Evolutionary conservation across 2,888 invertebrate species (phyloP), one percentile per base, ranked within the genome.

Genomic region (Nemapogon koenigi): DNA sequence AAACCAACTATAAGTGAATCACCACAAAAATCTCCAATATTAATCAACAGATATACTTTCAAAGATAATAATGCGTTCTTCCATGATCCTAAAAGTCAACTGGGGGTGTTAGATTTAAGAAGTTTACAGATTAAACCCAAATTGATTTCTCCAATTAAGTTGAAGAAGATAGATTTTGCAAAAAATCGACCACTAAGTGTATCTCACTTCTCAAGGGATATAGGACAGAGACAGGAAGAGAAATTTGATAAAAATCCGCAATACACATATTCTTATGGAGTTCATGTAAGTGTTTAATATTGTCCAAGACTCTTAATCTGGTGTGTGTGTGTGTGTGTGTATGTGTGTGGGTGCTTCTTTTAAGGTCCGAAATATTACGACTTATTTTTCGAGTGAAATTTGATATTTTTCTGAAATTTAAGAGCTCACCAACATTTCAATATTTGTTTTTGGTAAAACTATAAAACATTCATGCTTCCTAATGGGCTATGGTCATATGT

Each of bases 191-290:
- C 62, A 0, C 11, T 62, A 13, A 57, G 50, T 28, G 6, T 63
- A 22, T 54, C 51, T 1, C 59, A 62, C 33, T 68, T 57, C 40
- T n/a, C n/a, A n/a, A 48, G 47, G 3, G 52, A 49, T 18, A 52
- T 7, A 39, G 13, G 43, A 32, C 33, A 19, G 35, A 1, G 41
- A 44, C 15, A 37, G 35, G 4, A 37, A 38, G 6, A 35, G 18
- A 52, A 57, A 15, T 61, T 54, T 33, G 49, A 62, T 19, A 32
- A 54, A 0, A 48, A 59, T 32, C 69, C 73, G 0, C 57, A 60
- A 35, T 70, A 70, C 45, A 49, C 54, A 2, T 71, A 49, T 50
- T 61, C 68, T 1, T 69, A 69, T 46, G 69, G 66, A 44, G 64
- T 68, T 15, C 54, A 68, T 49, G 76, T 76, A 46, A 76, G 76